Evolutionary conservation across 2,113 vertebrate species (phyloP).

Genomic region (Orientallactaga bullata): DNA sequence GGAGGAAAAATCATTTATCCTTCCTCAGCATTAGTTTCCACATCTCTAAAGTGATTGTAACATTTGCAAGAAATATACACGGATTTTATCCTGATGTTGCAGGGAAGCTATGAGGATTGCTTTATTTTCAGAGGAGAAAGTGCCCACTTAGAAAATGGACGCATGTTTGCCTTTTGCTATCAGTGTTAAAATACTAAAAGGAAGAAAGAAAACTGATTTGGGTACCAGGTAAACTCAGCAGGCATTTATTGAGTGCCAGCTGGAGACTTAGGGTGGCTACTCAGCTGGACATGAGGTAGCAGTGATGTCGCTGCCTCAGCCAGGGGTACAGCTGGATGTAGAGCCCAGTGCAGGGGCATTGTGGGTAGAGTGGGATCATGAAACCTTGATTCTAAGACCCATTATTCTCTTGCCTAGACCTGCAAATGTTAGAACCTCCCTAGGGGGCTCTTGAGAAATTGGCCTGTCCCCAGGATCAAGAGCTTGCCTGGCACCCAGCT

Average conservation of each 20-base stretch:
- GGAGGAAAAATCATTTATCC: accelerated
- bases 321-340: too few species aligned
- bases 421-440: too few species aligned
- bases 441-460: too few species aligned
- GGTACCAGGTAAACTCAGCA: neutral
- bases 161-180: neutral
- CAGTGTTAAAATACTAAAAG: neutral
- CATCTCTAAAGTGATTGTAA: neutral
- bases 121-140: neutral
- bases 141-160: accelerated
- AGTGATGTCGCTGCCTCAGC: too few species aligned
- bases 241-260: neutral
- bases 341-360: too few species aligned
- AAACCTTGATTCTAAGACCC: too few species aligned
- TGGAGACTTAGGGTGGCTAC: neutral
- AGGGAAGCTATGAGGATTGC: neutral
- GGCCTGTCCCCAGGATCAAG: too few species aligned
- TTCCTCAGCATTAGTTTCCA: neutral
- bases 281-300: too few species aligned
- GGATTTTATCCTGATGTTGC: neutral
- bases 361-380: too few species aligned
- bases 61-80: neutral
- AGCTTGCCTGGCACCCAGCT: too few species aligned
- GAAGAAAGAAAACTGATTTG: neutral
- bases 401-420: too few species aligned